Evolutionary conservation across 2,797 vertebrate genomes (phyloP).

Genomic region (Morus bassanus): DNA sequence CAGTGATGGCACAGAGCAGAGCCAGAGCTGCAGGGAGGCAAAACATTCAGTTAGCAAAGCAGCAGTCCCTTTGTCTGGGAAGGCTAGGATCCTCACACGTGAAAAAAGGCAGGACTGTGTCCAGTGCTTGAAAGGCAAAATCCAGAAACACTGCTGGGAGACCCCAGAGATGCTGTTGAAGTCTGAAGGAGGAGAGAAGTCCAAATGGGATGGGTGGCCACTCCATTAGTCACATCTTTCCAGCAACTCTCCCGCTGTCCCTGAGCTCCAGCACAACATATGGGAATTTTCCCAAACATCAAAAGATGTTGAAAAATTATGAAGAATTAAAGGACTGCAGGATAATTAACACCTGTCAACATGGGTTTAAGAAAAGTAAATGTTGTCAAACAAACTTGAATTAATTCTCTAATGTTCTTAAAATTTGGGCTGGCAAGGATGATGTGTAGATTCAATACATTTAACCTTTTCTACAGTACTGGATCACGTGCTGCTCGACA

Average conservation of each 20-base stretch:
- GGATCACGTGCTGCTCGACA: not conserved
- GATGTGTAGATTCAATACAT: not conserved
- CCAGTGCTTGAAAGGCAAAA: not conserved
- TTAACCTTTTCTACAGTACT: not conserved
- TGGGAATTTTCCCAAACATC: not conserved
- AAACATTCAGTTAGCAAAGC: not conserved
- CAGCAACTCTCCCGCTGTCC: not conserved
- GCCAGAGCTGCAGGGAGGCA: not conserved
- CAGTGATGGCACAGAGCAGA: not conserved
- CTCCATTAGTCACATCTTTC: not conserved
- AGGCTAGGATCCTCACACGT: not conserved
- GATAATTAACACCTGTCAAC: slow-evolving; percentile 14
- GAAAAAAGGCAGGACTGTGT: not conserved
- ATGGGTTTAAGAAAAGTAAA: not conserved
- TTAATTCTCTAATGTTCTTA: not conserved
- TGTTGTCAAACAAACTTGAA: not conserved
- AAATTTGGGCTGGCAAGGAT: not conserved
- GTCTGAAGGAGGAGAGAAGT: not conserved
- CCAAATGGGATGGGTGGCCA: not conserved
- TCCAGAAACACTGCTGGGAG: not conserved
- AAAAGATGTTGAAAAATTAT: not conserved
- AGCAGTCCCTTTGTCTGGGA: not conserved
- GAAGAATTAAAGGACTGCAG: not conserved
- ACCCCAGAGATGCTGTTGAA: not conserved
- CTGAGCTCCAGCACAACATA: not conserved